Percentiles rank a stretch among this genome's conserved stretches.
Evolutionary conservation across 2,797 vertebrate genomes (phyloP).

Genomic region (Cuniculus paca): DNA sequence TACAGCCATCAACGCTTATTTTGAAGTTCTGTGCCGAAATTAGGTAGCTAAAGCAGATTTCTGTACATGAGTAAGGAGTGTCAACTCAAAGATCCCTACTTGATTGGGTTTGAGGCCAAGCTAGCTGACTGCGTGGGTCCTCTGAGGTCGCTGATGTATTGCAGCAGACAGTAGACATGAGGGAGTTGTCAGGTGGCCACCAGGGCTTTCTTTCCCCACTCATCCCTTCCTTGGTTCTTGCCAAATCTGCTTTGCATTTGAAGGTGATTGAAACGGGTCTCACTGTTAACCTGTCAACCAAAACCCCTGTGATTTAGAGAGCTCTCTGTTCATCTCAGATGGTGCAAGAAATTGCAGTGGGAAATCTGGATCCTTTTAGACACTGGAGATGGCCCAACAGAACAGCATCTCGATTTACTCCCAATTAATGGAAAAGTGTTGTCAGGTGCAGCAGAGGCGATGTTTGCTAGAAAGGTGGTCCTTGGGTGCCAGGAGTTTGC

Average conservation of each 20-base stretch:
- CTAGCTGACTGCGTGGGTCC: conserved; percentile 51
- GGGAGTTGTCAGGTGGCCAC: conserved; percentile 70
- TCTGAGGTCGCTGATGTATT: conserved; percentile 14
- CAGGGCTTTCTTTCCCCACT: conserved; percentile 57
- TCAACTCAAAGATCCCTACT: conserved; percentile 30
- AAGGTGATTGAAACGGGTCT: conserved; percentile 83
- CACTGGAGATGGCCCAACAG: conserved; percentile 62
- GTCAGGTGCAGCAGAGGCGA: conserved; percentile 73
- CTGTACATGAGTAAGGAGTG: background rate
- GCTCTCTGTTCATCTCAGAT: conserved; percentile 68
- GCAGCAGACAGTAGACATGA: conserved; percentile 56
- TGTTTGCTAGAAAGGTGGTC: conserved; percentile 55
- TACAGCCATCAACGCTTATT: conserved; percentile 44
- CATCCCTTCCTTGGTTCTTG: conserved; percentile 55
- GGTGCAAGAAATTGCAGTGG: conserved; percentile 71
- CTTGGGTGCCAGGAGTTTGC: conserved; percentile 69
- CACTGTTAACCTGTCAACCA: conserved; percentile 75
- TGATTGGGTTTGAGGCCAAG: conserved; percentile 51
- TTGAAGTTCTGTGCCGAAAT: conserved; percentile 46
- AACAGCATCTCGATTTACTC: conserved; percentile 72
- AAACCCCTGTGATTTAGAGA: conserved; percentile 75
- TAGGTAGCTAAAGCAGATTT: conserved; percentile 50
- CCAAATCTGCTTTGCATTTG: conserved; percentile 78
- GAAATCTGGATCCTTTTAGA: conserved; percentile 82
- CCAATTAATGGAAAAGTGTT: conserved; percentile 80